Percentiles rank a stretch among this genome's conserved stretches.
Conservation (phyloP, 2,113 vertebrate genomes). For the Cranoglanis bouderius region DNA sequence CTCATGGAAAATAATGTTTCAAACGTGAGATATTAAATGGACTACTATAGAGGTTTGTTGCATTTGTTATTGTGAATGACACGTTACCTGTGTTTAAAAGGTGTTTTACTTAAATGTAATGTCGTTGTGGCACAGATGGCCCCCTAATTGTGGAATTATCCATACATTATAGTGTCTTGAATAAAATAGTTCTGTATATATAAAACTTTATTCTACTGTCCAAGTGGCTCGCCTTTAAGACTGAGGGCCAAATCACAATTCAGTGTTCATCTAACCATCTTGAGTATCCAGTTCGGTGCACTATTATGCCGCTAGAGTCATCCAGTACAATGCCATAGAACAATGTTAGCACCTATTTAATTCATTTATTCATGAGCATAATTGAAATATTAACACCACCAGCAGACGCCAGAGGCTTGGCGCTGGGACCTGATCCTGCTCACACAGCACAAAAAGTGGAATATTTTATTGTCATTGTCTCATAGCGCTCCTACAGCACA, state of each 20-base stretch:
- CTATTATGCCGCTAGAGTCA: constrained; percentile 20
- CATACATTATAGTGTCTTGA: background rate
- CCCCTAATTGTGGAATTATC: background rate
- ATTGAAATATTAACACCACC: constrained; percentile 73
- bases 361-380: constrained; percentile 70
- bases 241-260: background rate
- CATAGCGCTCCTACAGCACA: constrained; percentile 21
- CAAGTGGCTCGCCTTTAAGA: background rate
- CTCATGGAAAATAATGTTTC: background rate
- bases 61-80: background rate
- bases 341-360: constrained; percentile 60
- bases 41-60: background rate
- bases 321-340: constrained; percentile 50
- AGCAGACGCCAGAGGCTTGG: constrained; percentile 57
- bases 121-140: background rate
- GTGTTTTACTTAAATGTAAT: background rate
- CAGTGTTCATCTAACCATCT: background rate
- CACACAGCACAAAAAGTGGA: constrained; percentile 52
- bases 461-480: constrained; percentile 63
- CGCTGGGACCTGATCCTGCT: constrained; percentile 51
- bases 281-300: constrained; percentile 26
- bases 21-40: background rate
- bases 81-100: background rate
- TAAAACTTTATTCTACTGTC: background rate
- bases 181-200: background rate